phyloP scores from a whole-genome alignment of 2,797 vertebrate species.

The Aplochiton taeniatus region DNA sequence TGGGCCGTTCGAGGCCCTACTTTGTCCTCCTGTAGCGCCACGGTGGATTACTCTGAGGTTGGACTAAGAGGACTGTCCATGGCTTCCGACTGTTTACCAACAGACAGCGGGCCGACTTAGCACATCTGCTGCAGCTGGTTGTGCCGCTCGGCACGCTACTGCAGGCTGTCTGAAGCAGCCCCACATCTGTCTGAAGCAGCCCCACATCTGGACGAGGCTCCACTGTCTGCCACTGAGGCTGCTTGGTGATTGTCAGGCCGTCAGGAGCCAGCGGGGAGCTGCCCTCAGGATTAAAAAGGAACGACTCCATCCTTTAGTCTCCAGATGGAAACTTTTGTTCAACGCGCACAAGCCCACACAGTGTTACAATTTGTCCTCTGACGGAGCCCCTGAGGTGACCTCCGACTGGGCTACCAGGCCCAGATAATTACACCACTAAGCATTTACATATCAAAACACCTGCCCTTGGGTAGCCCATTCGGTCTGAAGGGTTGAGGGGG shows the following conservation, averaged over 20 bases:
- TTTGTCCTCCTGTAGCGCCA: conserved; percentile 4
- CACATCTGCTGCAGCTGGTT: conserved; percentile 38
- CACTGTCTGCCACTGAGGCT: conserved; percentile 22
- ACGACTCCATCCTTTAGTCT: too few relatives aligned
- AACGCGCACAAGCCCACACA: too few relatives aligned
- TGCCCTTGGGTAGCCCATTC: background rate
- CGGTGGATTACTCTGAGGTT: conserved; percentile 39
- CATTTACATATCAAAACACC: background rate
- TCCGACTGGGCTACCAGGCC: background rate
- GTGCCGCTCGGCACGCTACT: background rate
- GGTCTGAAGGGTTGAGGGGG: background rate
- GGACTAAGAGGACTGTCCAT: conserved; percentile 14
- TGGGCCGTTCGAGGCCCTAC: background rate
- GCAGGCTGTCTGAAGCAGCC: conserved; percentile 13
- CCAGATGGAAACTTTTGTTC: too few relatives aligned
- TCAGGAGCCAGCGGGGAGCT: conserved; percentile 16
- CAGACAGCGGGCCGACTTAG: conserved; percentile 26
- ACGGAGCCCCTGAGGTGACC: background rate
- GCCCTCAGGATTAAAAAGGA: too few relatives aligned
- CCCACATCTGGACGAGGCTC: conserved; percentile 22
- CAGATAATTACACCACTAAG: background rate
- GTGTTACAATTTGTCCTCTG: background rate
- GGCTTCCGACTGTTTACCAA: conserved; percentile 12
- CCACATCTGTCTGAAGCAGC: conserved; percentile 22
- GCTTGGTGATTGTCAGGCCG: conserved; percentile 17